Evolutionary conservation across 2,888 invertebrate genomes (phyloP), one percentile per base, ranked within the genome.

Genomic region (Rotaria macrura): DNA sequence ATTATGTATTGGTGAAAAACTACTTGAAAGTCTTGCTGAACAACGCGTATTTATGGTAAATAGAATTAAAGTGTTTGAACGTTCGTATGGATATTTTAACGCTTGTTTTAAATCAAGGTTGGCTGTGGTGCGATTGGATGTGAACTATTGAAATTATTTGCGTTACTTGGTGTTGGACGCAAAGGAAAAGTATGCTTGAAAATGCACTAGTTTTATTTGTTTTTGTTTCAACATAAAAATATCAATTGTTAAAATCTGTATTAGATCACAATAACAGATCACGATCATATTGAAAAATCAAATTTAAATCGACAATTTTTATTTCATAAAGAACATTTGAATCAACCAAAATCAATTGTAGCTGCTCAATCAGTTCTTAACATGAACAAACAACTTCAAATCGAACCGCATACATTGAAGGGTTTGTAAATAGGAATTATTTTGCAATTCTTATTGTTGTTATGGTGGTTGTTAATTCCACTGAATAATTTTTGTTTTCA

Each of bases 101-200:
- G 0, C 25, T 87, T 9, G 34, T 85, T 84, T 38, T 29, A 0
- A 84, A 84, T 88, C 10, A 85, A 90, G 90, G 90, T 91, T 85
- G 91, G 91, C 0, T 91, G 91, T 88, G 91, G 91, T 47, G 91
- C 91, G n/a, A 91, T 91, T 85, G 91, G 91, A 49, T 91, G 91
- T 89, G 91, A 91, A 87, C 89, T 91, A 89, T 87, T 91, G 87
- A 91, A 91, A 89, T 90, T 90, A 85, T 91, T 90, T 87, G 91
- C 91, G 25, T 85, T 91, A 85, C 87, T 90, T 83, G 91, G 91
- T 29, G 87, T 90, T 2, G 89, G 88, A 10, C 87, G 84, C 10
- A 85, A 87, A 47, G 89, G 89, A 79, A 85, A 88, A 87, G 89
- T 89, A 85, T 40, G n/a, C n/a, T n/a, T n/a, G n/a, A n/a, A n/a